Evolutionary conservation across 2,797 vertebrate genomes (phyloP), one percentile per base, ranked within the genome.

Genomic region (Takifugu ocellatus): DNA sequence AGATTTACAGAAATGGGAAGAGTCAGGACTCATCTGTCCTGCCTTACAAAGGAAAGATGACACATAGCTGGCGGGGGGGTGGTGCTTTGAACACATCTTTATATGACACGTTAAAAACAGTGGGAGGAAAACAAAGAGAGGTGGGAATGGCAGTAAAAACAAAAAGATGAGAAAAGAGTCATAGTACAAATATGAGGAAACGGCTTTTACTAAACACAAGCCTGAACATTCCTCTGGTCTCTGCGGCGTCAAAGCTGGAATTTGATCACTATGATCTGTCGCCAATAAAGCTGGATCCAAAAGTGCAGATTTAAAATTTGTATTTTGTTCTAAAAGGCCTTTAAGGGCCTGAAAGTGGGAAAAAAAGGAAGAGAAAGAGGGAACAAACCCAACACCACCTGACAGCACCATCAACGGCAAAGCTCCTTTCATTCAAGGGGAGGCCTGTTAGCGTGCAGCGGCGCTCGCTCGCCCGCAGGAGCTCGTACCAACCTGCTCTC

Each of bases 401-500:
- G 5, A 44, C 43, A 6, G 2, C 5, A 3, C 43, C 14, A 44
- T 11, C 1, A 33, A 33, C 8, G 31, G 31, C 36, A 39, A 39
- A 14, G 2, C 36, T n/a, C 17, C 45, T 25, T 14, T 10, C 1
- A 9, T 24, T 3, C 3, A 33, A 33, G 31, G 31, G 31, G 31
- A 10, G 2, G 31, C 31, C 9, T 6, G 29, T 10, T 9, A 5
- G 42, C 42, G 8, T 4, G 17, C 36, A 50, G 24, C 36, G 47
- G 17, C 17, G 11, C 46, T 4, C 5, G 49, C 3, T 27, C 21
- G 21, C 8, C 12, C 21, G 55, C 25, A 31, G 47, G 45, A 2
- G 43, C 44, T 17, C 6, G 52, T 53, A 36, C 24, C 4, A 84
- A 98, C 96, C 96, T 98, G 96, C 64, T 98, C 95, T 1, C 95